Evolutionary conservation across 2,888 invertebrate genomes (phyloP).

Genomic region (Clanis bilineata): DNA sequence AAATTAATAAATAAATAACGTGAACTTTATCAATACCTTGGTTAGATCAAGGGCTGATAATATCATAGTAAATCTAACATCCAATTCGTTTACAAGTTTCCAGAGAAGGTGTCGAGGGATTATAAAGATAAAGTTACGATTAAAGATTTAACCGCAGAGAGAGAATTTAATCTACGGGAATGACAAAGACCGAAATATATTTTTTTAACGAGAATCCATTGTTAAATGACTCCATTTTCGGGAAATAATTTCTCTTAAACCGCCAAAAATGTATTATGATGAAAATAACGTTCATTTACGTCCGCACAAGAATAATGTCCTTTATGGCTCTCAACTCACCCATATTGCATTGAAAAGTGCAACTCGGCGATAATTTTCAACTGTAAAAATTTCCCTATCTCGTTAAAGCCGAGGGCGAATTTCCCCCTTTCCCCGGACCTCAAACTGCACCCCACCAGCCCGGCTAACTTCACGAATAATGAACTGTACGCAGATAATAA

Average conservation of each 20-base stretch:
- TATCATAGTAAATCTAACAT: no score
- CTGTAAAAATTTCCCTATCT: slow-evolving; percentile 46
- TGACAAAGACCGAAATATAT: no score
- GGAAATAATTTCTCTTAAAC: background rate
- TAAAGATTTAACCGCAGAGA: no score
- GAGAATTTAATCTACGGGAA: no score
- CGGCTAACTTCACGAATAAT: slow-evolving; percentile 68
- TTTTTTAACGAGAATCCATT: background rate
- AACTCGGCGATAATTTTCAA: slow-evolving; percentile 33
- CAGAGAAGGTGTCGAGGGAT: no score
- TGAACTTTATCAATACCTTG: no score
- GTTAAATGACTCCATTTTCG: background rate
- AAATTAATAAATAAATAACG: no score
- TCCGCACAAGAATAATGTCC: background rate
- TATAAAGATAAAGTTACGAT: no score
- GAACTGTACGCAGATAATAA: slow-evolving; percentile 71
- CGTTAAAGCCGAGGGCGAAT: slow-evolving; percentile 52
- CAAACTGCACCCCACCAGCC: slow-evolving; percentile 35
- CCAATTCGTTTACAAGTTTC: no score
- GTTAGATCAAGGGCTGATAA: no score
- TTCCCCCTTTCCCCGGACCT: slow-evolving; percentile 19
- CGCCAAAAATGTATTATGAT: background rate
- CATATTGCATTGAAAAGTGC: slow-evolving; percentile 28
- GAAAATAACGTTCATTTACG: background rate
- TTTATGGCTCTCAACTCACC: slow-evolving; percentile 1